Evolutionary conservation across 2,113 vertebrate genomes (phyloP), one percentile per base, ranked within the genome.

Genomic region (Lophura nycthemera): DNA sequence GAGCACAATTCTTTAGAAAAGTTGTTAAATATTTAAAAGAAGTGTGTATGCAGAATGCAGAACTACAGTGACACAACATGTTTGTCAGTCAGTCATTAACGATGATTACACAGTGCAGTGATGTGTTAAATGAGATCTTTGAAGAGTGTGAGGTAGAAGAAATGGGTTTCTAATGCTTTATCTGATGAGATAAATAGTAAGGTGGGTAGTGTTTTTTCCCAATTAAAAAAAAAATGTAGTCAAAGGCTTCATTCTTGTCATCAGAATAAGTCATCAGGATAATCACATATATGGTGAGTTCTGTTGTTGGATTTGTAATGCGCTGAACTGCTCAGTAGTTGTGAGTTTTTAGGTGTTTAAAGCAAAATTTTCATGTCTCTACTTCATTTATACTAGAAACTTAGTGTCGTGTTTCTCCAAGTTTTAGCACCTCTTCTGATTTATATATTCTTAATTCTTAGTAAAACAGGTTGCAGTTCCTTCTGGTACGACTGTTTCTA

Each of bases 401-500:
- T 56, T 70, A n/a, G 45, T 74, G 38, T 42, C 48, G 29, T 19
- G 60, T 5, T 84, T 38, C 89, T 91, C 7, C 34, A 65, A 84
- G 22, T 85, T 27, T 59, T 75, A 20, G 8, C 89, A 29, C 19
- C 20, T 29, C 48, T 91, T 40, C 40, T 83, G 71, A 81, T 38
- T 92, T 94, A 2, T 17, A 9, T 96, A 74, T 40, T n/a, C 95
- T 94, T 84, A 30, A 34, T 96, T 43, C 42, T 91, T 54, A 99
- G 99, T 99, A 86, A 98, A 83, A 72, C 98, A 98, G 10, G 94
- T 99, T 7, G 65, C 97, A 50, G 91, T 98, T 96, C 97, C 98
- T 69, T 82, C 82, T 70, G 96, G 93, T 80, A 57, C 97, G 91
- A 74, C 90, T 32, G 45, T 86, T 92, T 97, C 97, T 45, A 71